A percentile compares a stretch with the other conserved stretches of the same genome.
Evolutionary conservation across 2,113 vertebrate species (phyloP).

Genomic region (Regulus satrapa): DNA sequence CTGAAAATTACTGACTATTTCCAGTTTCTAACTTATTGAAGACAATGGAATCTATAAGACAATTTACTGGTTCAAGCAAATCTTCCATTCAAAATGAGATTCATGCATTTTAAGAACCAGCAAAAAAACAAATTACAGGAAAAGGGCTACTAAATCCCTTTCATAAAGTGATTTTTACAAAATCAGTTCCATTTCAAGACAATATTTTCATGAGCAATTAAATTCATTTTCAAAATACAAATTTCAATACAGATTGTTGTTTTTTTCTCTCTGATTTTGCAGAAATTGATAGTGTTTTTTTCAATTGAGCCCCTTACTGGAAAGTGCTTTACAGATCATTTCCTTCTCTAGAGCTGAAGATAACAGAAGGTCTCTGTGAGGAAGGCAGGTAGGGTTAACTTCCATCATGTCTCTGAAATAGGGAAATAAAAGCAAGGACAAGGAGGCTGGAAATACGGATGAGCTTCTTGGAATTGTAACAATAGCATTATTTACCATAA

Average conservation of each 20-base stretch:
- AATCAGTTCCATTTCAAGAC: neutral
- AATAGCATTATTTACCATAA: neutral
- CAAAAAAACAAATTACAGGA: neutral
- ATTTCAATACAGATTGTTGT: neutral
- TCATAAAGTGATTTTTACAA: neutral
- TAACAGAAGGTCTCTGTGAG: neutral
- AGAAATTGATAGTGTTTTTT: neutral
- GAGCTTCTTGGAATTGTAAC: neutral
- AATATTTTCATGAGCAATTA: neutral
- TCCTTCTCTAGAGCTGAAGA: neutral
- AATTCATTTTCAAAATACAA: neutral
- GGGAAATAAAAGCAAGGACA: neutral
- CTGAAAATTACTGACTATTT: neutral
- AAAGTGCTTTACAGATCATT: neutral
- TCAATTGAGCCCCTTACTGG: neutral
- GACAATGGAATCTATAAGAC: too few species aligned
- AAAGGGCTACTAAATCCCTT: neutral
- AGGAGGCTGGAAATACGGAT: neutral
- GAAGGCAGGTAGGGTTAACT: neutral
- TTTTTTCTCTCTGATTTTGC: neutral
- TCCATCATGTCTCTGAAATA: neutral
- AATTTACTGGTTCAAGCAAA: neutral
- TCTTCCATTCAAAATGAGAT: neutral
- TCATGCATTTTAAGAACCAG: neutral
- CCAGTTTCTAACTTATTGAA: neutral